Evolutionary conservation across 2,113 vertebrate genomes (phyloP).

Genomic region (Onychostoma macrolepis): DNA sequence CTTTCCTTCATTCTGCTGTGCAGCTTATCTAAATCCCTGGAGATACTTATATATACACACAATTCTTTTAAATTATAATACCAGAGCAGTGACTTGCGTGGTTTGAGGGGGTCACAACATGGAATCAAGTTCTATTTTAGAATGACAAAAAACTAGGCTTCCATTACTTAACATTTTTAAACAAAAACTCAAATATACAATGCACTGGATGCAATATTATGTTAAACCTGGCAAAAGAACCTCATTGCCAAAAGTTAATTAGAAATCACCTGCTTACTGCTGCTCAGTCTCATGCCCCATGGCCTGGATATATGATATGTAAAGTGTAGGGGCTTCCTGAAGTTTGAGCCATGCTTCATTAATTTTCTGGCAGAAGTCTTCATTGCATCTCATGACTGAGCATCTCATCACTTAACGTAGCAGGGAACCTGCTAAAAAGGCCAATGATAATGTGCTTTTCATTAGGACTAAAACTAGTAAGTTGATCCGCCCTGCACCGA

Average conservation of each 20-base stretch:
- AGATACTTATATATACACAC: not conserved
- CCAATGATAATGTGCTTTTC: not conserved
- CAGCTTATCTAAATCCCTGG: conserved; percentile 51
- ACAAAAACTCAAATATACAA: not conserved
- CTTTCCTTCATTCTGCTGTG: conserved; percentile 46
- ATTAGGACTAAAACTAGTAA: not conserved
- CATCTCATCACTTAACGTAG: not conserved
- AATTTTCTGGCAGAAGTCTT: not conserved
- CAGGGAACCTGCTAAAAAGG: not conserved
- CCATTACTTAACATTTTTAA: not conserved
- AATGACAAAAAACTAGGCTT: not conserved
- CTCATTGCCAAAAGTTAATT: not conserved
- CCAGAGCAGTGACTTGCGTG: conserved; percentile 24
- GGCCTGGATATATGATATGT: not conserved
- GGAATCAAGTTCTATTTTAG: not conserved
- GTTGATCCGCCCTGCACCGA: not conserved
- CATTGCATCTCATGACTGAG: conserved; percentile 22
- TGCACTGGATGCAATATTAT: not conserved
- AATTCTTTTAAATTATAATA: not conserved
- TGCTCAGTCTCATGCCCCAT: not conserved
- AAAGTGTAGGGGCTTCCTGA: not conserved
- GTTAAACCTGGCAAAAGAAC: not conserved
- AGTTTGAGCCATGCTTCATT: conserved; percentile 3
- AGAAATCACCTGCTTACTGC: not conserved
- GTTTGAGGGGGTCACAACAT: not conserved